phyloP scores from a whole-genome alignment of 2,888 invertebrate genomes.

The Metallyticus violacea region DNA sequence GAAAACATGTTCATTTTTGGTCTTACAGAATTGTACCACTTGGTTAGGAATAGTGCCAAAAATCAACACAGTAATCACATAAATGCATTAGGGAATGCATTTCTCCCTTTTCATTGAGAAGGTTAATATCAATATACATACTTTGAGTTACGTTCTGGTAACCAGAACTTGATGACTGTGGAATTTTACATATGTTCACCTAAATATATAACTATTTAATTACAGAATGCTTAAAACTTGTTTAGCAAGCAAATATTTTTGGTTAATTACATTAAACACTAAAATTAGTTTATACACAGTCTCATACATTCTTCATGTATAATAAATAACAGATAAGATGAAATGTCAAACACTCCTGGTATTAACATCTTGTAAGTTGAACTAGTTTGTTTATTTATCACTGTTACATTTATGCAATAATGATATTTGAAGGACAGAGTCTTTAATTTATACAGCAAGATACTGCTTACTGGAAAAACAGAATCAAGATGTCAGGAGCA shows the following conservation, averaged over 20 bases:
- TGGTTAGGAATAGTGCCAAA: background rate
- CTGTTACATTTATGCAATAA: background rate
- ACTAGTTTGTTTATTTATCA: background rate
- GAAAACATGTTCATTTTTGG: background rate
- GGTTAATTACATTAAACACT: conserved; percentile 12
- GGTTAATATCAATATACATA: background rate
- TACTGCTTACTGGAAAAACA: background rate
- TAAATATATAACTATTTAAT: conserved; percentile 4
- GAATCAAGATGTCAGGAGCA: background rate
- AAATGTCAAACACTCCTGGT: background rate
- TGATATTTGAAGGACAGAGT: background rate
- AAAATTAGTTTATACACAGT: conserved; percentile 3
- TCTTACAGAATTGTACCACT: background rate
- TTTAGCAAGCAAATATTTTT: conserved; percentile 3
- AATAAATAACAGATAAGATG: conserved; percentile 15
- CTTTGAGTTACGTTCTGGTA: background rate
- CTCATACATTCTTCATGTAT: conserved; percentile 1
- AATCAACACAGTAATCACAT: background rate
- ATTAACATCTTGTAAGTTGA: background rate
- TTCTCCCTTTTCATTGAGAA: background rate
- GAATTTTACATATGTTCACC: background rate
- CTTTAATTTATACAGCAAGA: background rate
- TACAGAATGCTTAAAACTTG: background rate
- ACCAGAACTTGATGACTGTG: background rate
- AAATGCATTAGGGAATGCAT: background rate